Evolutionary conservation across 92 coral and sea anemone genomes (phyloP), one percentile per base, ranked within the genome.

Genomic region (Porites lobata): DNA sequence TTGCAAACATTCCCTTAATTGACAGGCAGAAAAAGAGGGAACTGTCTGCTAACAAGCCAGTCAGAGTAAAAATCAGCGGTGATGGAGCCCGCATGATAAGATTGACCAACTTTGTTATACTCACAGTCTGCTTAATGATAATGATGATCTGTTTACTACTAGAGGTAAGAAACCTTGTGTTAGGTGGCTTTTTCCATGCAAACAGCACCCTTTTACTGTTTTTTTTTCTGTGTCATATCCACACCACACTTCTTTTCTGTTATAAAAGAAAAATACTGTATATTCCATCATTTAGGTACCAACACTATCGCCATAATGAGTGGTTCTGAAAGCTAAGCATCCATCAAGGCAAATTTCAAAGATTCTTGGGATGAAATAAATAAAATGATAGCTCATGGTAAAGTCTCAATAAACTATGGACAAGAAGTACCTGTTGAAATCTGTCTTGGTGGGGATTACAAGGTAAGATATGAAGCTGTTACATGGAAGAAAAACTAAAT

Each of bases 321-420:
- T 86, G 86, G 94, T 13, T 63, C 88, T 8, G 88, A 91, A 63
- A 87, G 85, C 72, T 82, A 91, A 20, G 79, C 59, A 50, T 73
- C 91, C 69, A 75, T 87, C 18, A 91, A 77, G 58, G 77, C 65
- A 52, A 64, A 77, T 77, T 66, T 91, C 76, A 82, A 72, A 84
- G 88, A 91, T 86, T 91, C 81, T 66, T 91, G 94, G 94, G 86
- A 82, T 59, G 94, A 91, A 73, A 50, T 73, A 9, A 73, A 51
- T 18, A 7, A 73, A 73, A 26, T 43, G 9, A 50, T 73, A 1
- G 78, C 17, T 50, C 59, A 73, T 73, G 62, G 62, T 12, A 24
- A 73, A 73, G 61, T 51, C n/a, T 58, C 50, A 73, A 73, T 73
- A 6, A 17, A 7, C 6, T 12, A 24, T 50, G 63, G 78, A 20